A percentile compares a stretch with the other conserved stretches of the same genome.
Conservation (phyloP, 2,113 vertebrate species). For the Fulica atra region DNA sequence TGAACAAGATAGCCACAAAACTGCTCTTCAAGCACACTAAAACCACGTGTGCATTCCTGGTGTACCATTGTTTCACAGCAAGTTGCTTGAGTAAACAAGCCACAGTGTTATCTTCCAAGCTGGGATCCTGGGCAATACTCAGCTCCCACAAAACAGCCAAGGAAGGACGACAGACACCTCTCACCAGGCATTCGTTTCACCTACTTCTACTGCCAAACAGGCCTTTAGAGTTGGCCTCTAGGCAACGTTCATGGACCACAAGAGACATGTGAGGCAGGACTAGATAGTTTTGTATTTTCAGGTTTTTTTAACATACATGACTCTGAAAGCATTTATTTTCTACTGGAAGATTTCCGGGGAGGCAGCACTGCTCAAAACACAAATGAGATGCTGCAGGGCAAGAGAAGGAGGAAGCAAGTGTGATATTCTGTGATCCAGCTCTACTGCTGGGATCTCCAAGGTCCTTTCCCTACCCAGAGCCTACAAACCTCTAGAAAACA, state of each 20-base stretch:
- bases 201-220: neutral
- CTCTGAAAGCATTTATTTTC: neutral
- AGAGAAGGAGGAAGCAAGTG: neutral
- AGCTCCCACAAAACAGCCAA: neutral
- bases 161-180: neutral
- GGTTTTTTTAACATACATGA: too few species aligned
- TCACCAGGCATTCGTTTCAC: neutral
- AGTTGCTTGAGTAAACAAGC: neutral
- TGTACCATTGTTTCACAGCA: rapidly evolving
- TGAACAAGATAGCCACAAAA: neutral
- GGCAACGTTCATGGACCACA: neutral
- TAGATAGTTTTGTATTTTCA: neutral
- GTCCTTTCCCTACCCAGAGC: neutral
- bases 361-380: neutral
- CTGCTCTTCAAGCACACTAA: neutral
- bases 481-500: neutral
- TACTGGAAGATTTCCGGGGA: neutral
- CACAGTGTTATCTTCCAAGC: neutral
- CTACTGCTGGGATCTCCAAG: neutral
- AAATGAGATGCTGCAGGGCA: neutral
- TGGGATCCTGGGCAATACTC: neutral
- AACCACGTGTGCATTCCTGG: rapidly evolving
- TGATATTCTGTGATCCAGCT: neutral
- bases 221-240: neutral
- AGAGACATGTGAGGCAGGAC: rapidly evolving